phyloP scores from a whole-genome alignment of 2,797 vertebrate species.

The Falco rusticolus region DNA sequence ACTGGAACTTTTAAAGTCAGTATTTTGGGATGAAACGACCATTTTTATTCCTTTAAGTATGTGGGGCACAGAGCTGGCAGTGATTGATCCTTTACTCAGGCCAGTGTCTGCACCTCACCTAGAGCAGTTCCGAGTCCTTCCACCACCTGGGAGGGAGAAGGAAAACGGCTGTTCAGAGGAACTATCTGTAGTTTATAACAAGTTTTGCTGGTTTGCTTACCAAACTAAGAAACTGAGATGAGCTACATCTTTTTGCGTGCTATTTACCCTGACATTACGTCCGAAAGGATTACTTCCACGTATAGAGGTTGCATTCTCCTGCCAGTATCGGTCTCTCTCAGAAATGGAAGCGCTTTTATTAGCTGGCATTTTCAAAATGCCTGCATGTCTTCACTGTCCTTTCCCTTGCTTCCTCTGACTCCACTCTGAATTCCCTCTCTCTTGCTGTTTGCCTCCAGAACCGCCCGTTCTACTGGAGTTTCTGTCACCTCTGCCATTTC shows the following conservation, averaged over 20 bases:
- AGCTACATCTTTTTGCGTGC: background rate
- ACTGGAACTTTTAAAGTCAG: background rate
- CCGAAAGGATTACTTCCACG: background rate
- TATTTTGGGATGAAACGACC: background rate
- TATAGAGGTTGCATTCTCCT: background rate
- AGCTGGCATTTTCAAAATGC: background rate
- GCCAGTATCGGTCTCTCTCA: background rate
- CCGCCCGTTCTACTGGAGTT: rapidly evolving
- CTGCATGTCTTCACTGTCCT: background rate
- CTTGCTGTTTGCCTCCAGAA: background rate
- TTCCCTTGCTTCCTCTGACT: background rate
- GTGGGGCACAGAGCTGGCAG: background rate
- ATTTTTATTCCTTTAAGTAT: background rate
- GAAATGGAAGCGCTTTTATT: background rate
- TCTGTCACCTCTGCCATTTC: background rate
- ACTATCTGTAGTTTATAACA: background rate
- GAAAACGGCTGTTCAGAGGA: background rate
- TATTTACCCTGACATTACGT: background rate
- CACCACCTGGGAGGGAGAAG: background rate
- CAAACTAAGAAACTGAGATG: background rate
- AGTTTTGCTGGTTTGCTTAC: background rate
- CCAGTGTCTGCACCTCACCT: background rate
- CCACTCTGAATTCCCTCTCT: background rate
- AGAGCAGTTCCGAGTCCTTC: background rate
- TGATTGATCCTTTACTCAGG: background rate